Evolutionary conservation across 2,113 vertebrate species (phyloP).

Genomic region (Aptenodytes forsteri): DNA sequence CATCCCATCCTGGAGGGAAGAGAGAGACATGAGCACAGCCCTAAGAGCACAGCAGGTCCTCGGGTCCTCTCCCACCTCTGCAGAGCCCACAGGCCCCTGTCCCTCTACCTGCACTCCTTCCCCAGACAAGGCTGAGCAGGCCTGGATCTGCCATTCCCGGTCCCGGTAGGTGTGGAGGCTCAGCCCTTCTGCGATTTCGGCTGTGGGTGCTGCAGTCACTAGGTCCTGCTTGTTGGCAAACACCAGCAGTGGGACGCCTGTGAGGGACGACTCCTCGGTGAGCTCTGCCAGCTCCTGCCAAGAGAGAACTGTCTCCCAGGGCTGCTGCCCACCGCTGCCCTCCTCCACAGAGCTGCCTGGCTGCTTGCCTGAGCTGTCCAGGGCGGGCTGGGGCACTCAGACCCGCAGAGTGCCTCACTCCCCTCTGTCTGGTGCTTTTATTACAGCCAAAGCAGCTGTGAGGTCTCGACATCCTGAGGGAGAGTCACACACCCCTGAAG

Average conservation of each 20-base stretch:
- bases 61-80: neutral
- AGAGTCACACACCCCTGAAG: neutral
- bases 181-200: conserved; percentile 85
- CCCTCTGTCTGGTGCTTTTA: neutral
- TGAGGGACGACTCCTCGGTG: conserved; percentile 81
- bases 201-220: conserved; percentile 80
- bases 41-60: neutral
- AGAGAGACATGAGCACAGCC: neutral
- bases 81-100: neutral
- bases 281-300: conserved; percentile 85
- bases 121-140: conserved; percentile 86
- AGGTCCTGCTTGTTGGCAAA: conserved; percentile 92
- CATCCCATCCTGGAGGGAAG: conserved; percentile 84
- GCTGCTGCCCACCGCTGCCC: neutral
- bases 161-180: conserved; percentile 87
- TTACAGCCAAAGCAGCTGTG: neutral
- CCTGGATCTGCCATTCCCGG: conserved; percentile 89
- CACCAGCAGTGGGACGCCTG: conserved; percentile 83
- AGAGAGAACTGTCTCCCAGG: neutral
- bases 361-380: neutral
- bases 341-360: accelerated
- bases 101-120: conserved; percentile 85
- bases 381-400: neutral
- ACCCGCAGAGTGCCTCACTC: neutral
- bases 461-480: neutral